Percentiles rank a stretch among this genome's conserved stretches.
Conservation (phyloP, 2,113 vertebrate species). For the zebrafish (Danio rerio) region GRCz12tu NC_133187.1:45329001-45329500, state of each 20-base stretch:
- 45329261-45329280: no score
- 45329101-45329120: no score
- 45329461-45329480: constrained; percentile 43
- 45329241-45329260: no score
- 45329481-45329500: constrained; percentile 43
- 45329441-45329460: constrained; percentile 42
- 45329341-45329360: background rate
- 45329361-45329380: background rate
- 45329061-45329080: no score
- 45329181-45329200: background rate
- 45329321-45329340: background rate
- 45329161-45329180: background rate
- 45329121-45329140: no score
- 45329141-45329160: background rate
- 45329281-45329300: no score
- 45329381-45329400: background rate
- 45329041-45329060: no score
- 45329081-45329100: no score
- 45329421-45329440: constrained; percentile 16
- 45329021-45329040: no score
- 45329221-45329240: no score
- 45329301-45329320: no score
- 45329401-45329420: constrained; percentile 5
- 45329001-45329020: no score
- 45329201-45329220: background rate